Conservation (phyloP, 2,113 vertebrate species). For the Gila orcuttii region DNA sequence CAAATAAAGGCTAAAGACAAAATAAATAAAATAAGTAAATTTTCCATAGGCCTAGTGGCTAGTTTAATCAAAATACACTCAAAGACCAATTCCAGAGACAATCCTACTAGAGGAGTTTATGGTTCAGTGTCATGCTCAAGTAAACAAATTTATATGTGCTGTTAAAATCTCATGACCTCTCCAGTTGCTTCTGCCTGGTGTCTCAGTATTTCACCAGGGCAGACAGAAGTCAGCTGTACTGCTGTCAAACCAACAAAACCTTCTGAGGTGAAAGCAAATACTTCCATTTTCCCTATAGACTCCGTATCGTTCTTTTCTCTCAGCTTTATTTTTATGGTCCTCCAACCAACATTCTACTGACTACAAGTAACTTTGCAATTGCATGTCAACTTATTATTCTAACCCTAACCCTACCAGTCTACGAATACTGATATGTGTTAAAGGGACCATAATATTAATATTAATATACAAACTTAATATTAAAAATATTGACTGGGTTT, state of each 20-base stretch:
- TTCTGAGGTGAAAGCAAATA: constrained; percentile 11
- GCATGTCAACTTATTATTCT: too few relatives aligned
- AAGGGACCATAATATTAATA: too few relatives aligned
- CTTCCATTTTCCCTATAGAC: constrained; percentile 3
- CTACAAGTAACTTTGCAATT: too few relatives aligned
- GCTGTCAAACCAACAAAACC: neutral
- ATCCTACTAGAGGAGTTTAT: neutral
- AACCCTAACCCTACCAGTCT: too few relatives aligned
- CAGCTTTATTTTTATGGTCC: too few relatives aligned
- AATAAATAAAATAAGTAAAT: neutral
- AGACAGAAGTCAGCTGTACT: neutral
- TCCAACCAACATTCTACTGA: too few relatives aligned
- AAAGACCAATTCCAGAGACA: neutral
- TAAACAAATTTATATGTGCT: neutral
- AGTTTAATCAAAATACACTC: neutral
- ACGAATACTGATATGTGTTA: too few relatives aligned
- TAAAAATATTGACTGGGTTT: neutral
- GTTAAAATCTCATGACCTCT: neutral
- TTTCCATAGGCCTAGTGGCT: neutral
- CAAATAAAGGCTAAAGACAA: neutral
- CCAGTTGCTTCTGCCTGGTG: neutral
- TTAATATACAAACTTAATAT: neutral
- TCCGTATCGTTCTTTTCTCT: constrained; percentile 1
- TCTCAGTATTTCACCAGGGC: neutral
- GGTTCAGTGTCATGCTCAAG: neutral